phyloP scores from a whole-genome alignment of 2,888 invertebrate species.

The Sarcophaga caerulescens region DNA sequence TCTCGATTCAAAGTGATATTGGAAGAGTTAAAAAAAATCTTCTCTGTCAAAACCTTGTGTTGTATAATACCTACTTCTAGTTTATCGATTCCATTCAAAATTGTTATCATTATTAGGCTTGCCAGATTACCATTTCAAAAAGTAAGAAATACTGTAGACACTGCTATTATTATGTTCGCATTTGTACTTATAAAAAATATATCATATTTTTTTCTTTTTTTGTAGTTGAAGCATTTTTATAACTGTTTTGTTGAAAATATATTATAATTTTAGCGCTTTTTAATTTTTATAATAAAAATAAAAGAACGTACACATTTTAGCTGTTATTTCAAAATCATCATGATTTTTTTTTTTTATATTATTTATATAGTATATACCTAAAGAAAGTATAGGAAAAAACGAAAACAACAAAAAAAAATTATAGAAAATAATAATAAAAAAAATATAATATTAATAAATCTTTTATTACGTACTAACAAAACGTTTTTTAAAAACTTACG shows the following conservation, averaged over 20 bases:
- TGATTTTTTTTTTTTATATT: slow-evolving; percentile 20
- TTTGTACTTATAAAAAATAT: too few species aligned
- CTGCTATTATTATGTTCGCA: too few species aligned
- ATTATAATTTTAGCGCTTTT: slow-evolving; percentile 51
- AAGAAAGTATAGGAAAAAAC: background rate
- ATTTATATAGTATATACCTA: slow-evolving; percentile 7
- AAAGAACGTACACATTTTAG: slow-evolving; percentile 7
- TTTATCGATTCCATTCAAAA: too few species aligned
- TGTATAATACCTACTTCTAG: too few species aligned
- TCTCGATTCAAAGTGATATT: too few species aligned
- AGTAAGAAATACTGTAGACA: too few species aligned
- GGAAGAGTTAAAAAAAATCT: too few species aligned
- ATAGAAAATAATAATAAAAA: background rate
- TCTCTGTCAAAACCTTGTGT: too few species aligned
- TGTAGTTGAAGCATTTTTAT: slow-evolving; percentile 55
- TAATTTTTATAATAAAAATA: slow-evolving; percentile 36
- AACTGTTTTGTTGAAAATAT: slow-evolving; percentile 51
- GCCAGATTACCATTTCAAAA: too few species aligned
- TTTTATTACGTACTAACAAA: slow-evolving; percentile 56
- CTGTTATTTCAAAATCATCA: slow-evolving; percentile 38
- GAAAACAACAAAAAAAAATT: slow-evolving; percentile 14
- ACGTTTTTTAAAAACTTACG: slow-evolving; percentile 18
- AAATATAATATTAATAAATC: background rate
- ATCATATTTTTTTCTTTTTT: slow-evolving; percentile 35
- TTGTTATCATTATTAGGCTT: too few species aligned